A percentile compares a stretch with the other conserved stretches of the same genome.
Conservation (phyloP, 2,888 invertebrate species). For the Mantis religiosa region DNA sequence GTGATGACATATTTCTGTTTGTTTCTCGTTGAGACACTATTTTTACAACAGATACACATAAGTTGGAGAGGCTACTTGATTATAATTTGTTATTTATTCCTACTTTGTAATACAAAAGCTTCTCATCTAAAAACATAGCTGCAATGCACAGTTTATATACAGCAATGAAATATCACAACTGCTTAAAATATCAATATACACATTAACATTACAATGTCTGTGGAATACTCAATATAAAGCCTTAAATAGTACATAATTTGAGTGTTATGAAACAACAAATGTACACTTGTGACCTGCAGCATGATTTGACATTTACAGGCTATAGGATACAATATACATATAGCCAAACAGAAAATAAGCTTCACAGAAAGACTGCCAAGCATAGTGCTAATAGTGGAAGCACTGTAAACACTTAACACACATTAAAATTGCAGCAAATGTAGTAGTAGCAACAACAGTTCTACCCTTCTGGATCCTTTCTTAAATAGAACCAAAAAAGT, state of each 20-base stretch:
- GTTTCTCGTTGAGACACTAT: not conserved
- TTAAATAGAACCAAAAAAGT: not conserved
- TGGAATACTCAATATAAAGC: not conserved
- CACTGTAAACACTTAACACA: not conserved
- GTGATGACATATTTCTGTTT: not conserved
- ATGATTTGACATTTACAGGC: not conserved
- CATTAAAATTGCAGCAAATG: not conserved
- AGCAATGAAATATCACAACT: not conserved
- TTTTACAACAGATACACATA: not conserved
- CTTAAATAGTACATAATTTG: not conserved
- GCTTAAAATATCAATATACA: not conserved
- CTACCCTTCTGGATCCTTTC: constrained; percentile 7
- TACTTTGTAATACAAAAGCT: not conserved
- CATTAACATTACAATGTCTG: not conserved
- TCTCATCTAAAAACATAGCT: not conserved
- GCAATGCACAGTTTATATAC: not conserved
- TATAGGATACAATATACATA: not conserved
- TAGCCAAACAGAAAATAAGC: not conserved
- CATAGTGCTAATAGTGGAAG: not conserved
- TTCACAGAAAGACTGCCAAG: not conserved
- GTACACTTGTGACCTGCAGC: not conserved
- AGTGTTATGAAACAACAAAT: not conserved
- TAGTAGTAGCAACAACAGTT: too few species aligned
- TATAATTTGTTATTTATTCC: not conserved
- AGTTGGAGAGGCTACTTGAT: not conserved